Conservation (phyloP, 2,797 vertebrate species). For the Sitta carolinensis region DNA sequence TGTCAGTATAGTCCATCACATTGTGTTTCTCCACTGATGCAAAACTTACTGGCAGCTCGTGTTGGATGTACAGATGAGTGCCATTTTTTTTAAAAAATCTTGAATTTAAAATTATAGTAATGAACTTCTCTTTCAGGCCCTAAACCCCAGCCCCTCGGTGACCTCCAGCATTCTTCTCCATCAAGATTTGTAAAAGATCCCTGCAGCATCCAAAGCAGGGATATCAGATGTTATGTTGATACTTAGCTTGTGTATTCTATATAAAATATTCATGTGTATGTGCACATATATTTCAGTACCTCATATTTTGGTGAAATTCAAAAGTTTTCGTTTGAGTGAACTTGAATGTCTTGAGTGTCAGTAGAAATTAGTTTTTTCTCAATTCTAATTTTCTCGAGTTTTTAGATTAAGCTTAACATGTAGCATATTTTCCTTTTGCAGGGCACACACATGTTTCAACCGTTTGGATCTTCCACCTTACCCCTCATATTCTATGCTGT, state of each 20-base stretch:
- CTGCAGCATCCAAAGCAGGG: neutral
- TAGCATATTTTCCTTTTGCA: slow-evolving; percentile 59
- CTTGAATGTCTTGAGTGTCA: neutral
- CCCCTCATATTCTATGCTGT: slow-evolving; percentile 92
- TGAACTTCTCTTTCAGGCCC: neutral
- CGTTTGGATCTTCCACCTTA: slow-evolving; percentile 96
- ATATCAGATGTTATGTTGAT: neutral
- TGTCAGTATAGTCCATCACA: neutral
- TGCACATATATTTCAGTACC: neutral
- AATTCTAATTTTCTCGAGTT: neutral
- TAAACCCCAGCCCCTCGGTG: neutral
- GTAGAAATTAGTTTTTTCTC: neutral
- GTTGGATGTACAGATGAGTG: neutral
- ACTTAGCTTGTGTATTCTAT: neutral
- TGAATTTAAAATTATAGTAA: neutral
- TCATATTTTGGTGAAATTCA: neutral
- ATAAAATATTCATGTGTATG: neutral
- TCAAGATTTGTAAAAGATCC: neutral
- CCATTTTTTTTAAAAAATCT: neutral
- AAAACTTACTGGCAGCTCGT: neutral
- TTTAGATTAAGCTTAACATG: slow-evolving; percentile 3
- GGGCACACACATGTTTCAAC: slow-evolving; percentile 98
- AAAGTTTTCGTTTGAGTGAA: neutral
- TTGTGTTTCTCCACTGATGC: neutral
- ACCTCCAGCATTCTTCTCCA: neutral